phyloP scores from a whole-genome alignment of 2,797 vertebrate genomes.

The Triplophysa bombifrons region DNA sequence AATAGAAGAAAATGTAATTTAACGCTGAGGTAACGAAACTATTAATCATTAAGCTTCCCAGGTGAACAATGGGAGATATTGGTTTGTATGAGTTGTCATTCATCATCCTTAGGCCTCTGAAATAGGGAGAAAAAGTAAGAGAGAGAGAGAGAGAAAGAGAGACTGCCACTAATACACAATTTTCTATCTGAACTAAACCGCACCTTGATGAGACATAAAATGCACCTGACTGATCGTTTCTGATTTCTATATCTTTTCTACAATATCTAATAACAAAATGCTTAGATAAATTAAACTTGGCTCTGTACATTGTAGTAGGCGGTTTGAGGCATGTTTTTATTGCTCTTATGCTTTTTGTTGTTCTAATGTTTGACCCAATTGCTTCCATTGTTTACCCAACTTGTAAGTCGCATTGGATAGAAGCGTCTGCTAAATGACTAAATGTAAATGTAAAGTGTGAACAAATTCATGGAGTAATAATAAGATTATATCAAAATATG shows the following conservation, averaged over 20 bases:
- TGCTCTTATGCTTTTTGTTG: too few species aligned
- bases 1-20: conserved; percentile 80
- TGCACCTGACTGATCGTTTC: too few species aligned
- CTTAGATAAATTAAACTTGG: too few species aligned
- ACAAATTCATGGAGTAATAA: not conserved
- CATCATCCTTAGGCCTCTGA: conserved; percentile 73
- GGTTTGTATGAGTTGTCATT: conserved; percentile 72
- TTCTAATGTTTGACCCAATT: too few species aligned
- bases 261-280: not conserved
- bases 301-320: too few species aligned
- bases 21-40: conserved; percentile 77
- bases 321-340: too few species aligned
- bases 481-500: too few species aligned
- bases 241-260: too few species aligned
- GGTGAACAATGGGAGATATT: conserved; percentile 72
- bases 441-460: not conserved
- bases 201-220: not conserved
- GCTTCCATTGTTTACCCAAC: too few species aligned
- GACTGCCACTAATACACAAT: conserved; percentile 5
- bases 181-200: not conserved
- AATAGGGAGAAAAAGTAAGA: not conserved
- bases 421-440: too few species aligned
- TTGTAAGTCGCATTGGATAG: too few species aligned
- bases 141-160: not conserved
- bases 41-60: conserved; percentile 79